Percentiles rank a stretch among this genome's conserved stretches.
phyloP scores from a whole-genome alignment of 2,113 vertebrate species.

The Nothobranchius kuhntae region DNA sequence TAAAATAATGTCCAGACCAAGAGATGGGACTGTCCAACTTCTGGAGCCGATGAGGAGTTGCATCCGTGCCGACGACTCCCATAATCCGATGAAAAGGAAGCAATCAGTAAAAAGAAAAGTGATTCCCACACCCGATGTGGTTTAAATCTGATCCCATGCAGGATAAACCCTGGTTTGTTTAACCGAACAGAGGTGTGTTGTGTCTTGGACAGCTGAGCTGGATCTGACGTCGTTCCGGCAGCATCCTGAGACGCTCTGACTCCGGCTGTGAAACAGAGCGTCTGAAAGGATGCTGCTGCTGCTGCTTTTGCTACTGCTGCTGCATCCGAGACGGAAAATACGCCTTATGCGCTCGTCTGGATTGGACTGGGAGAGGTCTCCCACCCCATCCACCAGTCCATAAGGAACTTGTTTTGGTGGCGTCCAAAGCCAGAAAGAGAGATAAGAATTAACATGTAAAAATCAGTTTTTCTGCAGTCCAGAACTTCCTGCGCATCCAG shows the following conservation, averaged over 20 bases:
- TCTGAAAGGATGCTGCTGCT: slow-evolving; percentile 36
- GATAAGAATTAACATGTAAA: no score
- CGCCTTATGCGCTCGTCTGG: slow-evolving; percentile 42
- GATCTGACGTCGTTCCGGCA: no score
- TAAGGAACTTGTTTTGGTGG: slow-evolving; percentile 37
- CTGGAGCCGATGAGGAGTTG: slow-evolving; percentile 51
- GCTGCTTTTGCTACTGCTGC: slow-evolving; percentile 13
- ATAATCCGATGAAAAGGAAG: slow-evolving; percentile 13
- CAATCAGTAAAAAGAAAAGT: background rate
- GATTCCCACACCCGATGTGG: background rate
- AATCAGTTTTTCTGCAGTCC: no score
- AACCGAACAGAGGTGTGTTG: background rate
- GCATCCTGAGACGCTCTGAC: slow-evolving; percentile 40
- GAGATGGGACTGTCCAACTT: slow-evolving; percentile 63
- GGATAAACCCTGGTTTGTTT: slow-evolving; percentile 24
- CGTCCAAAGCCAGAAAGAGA: slow-evolving; percentile 18
- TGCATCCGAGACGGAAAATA: slow-evolving; percentile 51
- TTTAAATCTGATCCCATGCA: background rate
- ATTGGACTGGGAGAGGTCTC: slow-evolving; percentile 44
- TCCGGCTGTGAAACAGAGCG: slow-evolving; percentile 35
- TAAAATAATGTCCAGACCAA: slow-evolving; percentile 42
- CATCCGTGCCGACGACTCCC: slow-evolving; percentile 54
- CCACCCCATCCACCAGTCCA: slow-evolving; percentile 43
- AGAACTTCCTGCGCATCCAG: no score
- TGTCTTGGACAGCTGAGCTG: background rate